phyloP scores from a whole-genome alignment of 1,140 invertebrate genomes.

The Steinernema khuongi region DNA sequence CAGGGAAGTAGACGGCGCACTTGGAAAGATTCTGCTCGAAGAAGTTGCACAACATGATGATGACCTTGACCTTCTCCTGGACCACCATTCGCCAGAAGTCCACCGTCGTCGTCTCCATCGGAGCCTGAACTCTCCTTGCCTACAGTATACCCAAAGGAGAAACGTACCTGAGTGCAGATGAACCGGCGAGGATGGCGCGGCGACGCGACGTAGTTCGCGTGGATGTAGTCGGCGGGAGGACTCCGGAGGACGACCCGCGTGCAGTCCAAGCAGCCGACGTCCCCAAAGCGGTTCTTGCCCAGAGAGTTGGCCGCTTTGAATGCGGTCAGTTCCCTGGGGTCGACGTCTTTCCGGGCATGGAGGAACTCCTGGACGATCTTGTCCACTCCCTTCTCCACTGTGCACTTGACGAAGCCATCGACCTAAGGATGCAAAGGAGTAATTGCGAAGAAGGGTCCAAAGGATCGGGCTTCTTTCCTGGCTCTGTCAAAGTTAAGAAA shows the following conservation, averaged over 20 bases:
- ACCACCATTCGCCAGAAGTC: constrained; percentile 21
- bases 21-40: constrained; percentile 11
- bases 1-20: neutral
- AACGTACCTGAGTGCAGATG: constrained; percentile 21
- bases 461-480: too few relatives aligned
- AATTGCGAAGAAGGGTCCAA: too few relatives aligned
- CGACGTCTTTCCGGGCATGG: neutral
- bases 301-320: neutral
- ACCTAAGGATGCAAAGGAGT: neutral
- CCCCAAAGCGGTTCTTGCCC: constrained; percentile 19
- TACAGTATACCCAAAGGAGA: neutral
- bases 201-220: constrained; percentile 14
- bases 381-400: constrained; percentile 19
- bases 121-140: neutral
- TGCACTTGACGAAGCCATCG: neutral
- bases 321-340: neutral
- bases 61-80: constrained; percentile 10
- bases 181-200: neutral
- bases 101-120: neutral
- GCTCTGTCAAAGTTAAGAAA: neutral
- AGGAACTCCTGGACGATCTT: constrained; percentile 3
- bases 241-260: constrained; percentile 4
- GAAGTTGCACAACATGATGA: constrained; percentile 22
- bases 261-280: constrained; percentile 9
- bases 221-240: constrained; percentile 10